A percentile compares a stretch with the other conserved stretches of the same genome.
Conservation (phyloP, 2,888 invertebrate genomes). For the Terebella lapidaria region DNA sequence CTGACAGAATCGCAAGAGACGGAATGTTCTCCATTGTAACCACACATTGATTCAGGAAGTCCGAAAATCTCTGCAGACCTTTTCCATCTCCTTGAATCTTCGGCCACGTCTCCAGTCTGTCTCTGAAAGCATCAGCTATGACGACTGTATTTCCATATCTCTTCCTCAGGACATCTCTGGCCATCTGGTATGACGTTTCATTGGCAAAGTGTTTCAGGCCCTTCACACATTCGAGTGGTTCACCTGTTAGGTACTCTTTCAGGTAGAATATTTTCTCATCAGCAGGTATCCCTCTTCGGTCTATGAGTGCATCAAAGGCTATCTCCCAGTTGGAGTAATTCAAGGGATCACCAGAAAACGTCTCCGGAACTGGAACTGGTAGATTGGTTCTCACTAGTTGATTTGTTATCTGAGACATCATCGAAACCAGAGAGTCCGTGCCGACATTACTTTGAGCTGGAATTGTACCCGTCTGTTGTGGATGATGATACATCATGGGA, state of each 20-base stretch:
- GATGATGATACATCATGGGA: no score
- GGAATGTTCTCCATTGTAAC: neutral
- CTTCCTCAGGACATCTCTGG: no score
- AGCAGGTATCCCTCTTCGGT: slow-evolving; percentile 9
- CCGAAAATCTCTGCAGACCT: neutral
- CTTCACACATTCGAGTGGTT: slow-evolving; percentile 20
- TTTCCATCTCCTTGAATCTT: neutral
- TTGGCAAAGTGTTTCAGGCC: no score
- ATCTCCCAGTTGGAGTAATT: slow-evolving; percentile 20
- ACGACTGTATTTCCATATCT: slow-evolving; percentile 22
- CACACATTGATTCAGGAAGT: neutral
- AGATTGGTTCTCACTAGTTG: slow-evolving; percentile 5
- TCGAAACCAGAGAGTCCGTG: no score
- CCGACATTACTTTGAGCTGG: no score
- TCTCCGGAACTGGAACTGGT: slow-evolving; percentile 16
- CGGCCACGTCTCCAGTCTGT: neutral
- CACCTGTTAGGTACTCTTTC: slow-evolving; percentile 23
- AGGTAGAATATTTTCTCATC: slow-evolving; percentile 22
- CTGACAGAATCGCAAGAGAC: neutral
- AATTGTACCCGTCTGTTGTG: no score
- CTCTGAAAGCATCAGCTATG: slow-evolving; percentile 6
- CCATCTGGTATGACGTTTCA: no score
- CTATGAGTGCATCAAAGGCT: slow-evolving; percentile 20
- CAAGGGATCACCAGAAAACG: slow-evolving; percentile 23
- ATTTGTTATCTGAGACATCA: no score